Percentiles rank a stretch among this genome's conserved stretches.
Evolutionary conservation across 92 coral and sea anemone species (phyloP).

Genomic region (Porites evermanni): DNA sequence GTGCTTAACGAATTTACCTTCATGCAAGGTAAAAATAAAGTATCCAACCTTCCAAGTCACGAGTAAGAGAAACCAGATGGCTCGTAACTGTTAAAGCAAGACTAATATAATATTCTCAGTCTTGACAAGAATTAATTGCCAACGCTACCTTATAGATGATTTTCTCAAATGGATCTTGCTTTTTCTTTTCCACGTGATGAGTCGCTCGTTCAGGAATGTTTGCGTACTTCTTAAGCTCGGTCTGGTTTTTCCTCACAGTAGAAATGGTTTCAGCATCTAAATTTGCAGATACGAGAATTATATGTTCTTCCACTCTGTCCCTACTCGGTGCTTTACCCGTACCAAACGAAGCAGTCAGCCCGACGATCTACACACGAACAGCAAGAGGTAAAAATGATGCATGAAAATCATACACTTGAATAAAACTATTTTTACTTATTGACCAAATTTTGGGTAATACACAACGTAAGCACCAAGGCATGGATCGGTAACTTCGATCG

Average conservation of each 20-base stretch:
- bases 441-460: too few relatives aligned
- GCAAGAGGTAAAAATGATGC: not conserved
- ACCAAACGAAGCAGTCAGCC: constrained; percentile 96
- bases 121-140: too few relatives aligned
- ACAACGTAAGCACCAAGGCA: too few relatives aligned
- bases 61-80: too few relatives aligned
- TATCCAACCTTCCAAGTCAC: too few relatives aligned
- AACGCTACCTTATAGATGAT: constrained; percentile 58
- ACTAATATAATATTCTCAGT: too few relatives aligned
- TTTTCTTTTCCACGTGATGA: constrained; percentile 42
- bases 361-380: constrained; percentile 66
- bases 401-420: too few relatives aligned
- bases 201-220: constrained; percentile 62
- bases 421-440: too few relatives aligned
- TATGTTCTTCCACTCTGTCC: constrained; percentile 74
- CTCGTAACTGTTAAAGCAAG: too few relatives aligned
- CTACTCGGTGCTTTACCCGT: constrained; percentile 83
- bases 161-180: constrained; percentile 57
- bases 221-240: constrained; percentile 55
- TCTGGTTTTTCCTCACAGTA: constrained; percentile 68
- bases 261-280: constrained; percentile 76
- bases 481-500: too few relatives aligned
- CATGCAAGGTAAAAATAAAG: too few relatives aligned
- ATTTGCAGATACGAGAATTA: constrained; percentile 81
- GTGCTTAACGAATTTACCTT: too few relatives aligned